These are phyloP conservation scores for Macrotrachela quadricornifera DNA, from an alignment of 1,140 invertebrate genomes.

Conservation along the genomic window DNA sequence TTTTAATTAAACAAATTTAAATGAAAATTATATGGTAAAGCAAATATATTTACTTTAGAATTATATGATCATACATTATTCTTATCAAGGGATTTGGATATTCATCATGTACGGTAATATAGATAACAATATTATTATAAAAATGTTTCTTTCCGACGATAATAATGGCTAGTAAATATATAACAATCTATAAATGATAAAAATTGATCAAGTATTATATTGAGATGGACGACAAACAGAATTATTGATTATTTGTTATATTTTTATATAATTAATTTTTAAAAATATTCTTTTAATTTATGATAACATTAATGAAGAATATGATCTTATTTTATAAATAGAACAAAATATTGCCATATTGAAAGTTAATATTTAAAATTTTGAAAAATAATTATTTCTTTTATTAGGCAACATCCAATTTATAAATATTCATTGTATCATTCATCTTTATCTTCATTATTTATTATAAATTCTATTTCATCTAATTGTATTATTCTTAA, in stretches of 20 bases:
- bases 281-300: conserved; percentile 59
- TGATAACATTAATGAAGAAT: conserved; percentile 53
- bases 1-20: conserved; percentile 55
- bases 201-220: conserved; percentile 46
- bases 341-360: conserved; percentile 48
- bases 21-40: conserved; percentile 54
- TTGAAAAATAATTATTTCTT: no score
- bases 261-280: conserved; percentile 66
- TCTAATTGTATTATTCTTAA: no score
- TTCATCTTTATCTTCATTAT: no score
- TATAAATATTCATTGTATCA: no score
- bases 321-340: conserved; percentile 50
- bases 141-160: conserved; percentile 87
- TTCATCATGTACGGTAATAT: conserved; percentile 44
- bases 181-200: conserved; percentile 63
- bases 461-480: no score
- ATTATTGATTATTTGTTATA: conserved; percentile 65
- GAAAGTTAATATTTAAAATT: no score
- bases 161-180: conserved; percentile 96
- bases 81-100: conserved; percentile 8
- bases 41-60: conserved; percentile 26
- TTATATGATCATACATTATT: conserved; percentile 13
- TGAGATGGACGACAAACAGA: conserved; percentile 40
- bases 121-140: no score
- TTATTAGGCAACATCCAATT: no score